Percentiles rank a stretch among this genome's conserved stretches.
Evolutionary conservation across 2,797 vertebrate genomes (phyloP).

Genomic region (Tinamus major): DNA sequence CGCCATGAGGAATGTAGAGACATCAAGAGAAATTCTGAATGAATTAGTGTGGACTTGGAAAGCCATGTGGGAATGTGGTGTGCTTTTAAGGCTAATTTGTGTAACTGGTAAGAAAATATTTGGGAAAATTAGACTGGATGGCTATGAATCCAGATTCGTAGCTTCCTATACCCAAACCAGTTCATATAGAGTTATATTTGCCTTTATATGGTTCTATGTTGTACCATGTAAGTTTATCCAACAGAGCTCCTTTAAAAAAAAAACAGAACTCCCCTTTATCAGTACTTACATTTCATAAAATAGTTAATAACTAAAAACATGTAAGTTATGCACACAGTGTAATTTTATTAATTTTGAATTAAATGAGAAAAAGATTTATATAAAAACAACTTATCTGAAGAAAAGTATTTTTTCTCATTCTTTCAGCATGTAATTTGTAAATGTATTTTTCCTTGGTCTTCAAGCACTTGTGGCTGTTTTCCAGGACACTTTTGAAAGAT

Average conservation of each 20-base stretch:
- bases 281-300: background rate
- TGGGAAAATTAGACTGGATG: background rate
- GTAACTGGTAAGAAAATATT: background rate
- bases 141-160: background rate
- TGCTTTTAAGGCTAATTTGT: background rate
- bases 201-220: background rate
- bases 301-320: background rate
- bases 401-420: background rate
- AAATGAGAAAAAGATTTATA: background rate
- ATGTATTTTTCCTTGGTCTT: background rate
- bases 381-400: background rate
- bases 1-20: background rate
- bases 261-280: background rate
- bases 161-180: background rate
- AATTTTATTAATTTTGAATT: background rate
- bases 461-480: background rate
- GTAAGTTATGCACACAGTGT: background rate
- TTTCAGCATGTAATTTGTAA: background rate
- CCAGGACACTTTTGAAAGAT: background rate
- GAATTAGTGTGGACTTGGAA: background rate
- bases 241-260: background rate
- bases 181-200: background rate
- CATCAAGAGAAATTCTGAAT: background rate
- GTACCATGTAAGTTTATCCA: background rate
- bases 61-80: background rate